Conservation (phyloP, 2,797 vertebrate genomes). For the Crax fasciolata region DNA sequence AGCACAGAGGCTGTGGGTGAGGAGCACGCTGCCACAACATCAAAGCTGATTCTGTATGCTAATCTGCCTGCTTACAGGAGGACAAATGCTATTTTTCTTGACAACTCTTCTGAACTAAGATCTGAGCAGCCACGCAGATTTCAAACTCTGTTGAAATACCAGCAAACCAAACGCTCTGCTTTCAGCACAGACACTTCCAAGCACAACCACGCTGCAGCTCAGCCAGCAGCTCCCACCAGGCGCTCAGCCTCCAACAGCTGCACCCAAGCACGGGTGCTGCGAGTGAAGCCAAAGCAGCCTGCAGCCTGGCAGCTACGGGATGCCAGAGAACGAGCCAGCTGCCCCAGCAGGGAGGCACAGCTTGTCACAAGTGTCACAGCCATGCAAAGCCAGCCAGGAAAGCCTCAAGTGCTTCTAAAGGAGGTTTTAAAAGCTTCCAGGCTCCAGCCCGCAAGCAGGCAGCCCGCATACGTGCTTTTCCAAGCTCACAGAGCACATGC, state of each 20-base stretch:
- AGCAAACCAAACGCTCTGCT: background rate
- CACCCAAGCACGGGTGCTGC: background rate
- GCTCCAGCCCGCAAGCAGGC: background rate
- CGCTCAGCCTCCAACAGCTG: background rate
- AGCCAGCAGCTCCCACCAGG: background rate
- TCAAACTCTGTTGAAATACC: slow-evolving; percentile 32
- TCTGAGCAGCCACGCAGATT: slow-evolving; percentile 4
- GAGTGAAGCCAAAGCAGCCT: background rate
- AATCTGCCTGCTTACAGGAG: background rate
- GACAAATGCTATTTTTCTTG: slow-evolving; percentile 43
- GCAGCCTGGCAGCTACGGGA: background rate
- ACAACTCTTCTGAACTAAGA: slow-evolving; percentile 55
- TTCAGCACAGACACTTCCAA: background rate
- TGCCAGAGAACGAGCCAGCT: background rate
- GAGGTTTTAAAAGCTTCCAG: background rate
- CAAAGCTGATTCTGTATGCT: slow-evolving; percentile 33
- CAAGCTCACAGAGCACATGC: background rate
- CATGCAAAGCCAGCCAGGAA: fast-evolving
- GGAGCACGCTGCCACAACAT: background rate
- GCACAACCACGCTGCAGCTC: background rate
- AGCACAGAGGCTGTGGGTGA: background rate
- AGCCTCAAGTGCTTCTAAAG: background rate
- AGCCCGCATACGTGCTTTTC: fast-evolving
- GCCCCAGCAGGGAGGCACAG: background rate
- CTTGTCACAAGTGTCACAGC: background rate